Evolutionary conservation across 2,888 invertebrate species (phyloP).

Genomic region (Chrysolina haemoptera): DNA sequence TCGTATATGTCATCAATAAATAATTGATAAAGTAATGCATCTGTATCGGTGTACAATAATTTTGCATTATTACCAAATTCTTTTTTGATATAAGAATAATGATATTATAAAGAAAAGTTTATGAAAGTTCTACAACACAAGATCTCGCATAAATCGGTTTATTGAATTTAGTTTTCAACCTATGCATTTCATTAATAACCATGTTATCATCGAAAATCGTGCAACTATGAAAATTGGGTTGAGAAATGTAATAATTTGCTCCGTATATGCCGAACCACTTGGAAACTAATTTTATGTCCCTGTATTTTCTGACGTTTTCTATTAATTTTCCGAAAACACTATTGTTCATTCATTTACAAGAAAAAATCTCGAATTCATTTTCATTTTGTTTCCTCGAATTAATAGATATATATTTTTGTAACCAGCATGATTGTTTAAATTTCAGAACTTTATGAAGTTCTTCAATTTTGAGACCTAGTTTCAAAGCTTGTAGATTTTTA

Average conservation of each 20-base stretch:
- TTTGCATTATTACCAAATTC: not conserved
- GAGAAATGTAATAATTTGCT: slow-evolving; percentile 43
- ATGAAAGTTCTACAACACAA: not conserved
- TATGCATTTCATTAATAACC: slow-evolving; percentile 41
- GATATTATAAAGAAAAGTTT: not conserved
- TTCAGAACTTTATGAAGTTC: too few species aligned
- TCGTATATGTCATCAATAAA: slow-evolving; percentile 39
- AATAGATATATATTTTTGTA: too few species aligned
- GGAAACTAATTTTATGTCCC: slow-evolving; percentile 35
- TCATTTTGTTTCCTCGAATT: too few species aligned
- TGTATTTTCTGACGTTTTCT: slow-evolving; percentile 39
- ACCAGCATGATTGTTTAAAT: too few species aligned
- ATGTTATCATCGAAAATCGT: slow-evolving; percentile 42
- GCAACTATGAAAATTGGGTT: slow-evolving; percentile 49
- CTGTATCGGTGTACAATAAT: not conserved
- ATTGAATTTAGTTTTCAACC: slow-evolving; percentile 30
- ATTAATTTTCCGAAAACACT: not conserved
- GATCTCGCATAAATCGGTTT: slow-evolving; percentile 46
- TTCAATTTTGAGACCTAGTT: too few species aligned
- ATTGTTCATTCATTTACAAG: too few species aligned
- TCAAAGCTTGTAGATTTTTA: too few species aligned
- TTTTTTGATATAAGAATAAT: not conserved
- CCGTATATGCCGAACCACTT: slow-evolving; percentile 38
- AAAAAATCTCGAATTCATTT: too few species aligned
- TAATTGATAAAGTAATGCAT: not conserved